Evolutionary conservation across 2,888 invertebrate species (phyloP).

Genomic region (Drosophila atripex): DNA sequence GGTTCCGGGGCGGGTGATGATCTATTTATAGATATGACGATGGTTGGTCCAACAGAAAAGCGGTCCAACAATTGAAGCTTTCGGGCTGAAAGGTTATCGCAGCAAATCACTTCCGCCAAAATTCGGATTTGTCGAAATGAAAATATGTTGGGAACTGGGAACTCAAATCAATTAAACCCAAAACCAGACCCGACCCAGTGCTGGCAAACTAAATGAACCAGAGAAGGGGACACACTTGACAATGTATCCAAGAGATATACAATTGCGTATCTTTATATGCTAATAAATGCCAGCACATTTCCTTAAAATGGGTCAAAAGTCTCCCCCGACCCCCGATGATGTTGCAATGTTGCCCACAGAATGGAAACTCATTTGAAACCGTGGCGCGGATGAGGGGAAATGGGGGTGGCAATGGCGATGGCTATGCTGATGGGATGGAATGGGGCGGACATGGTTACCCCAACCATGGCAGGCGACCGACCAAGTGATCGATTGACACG

Average conservation of each 20-base stretch:
- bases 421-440: neutral
- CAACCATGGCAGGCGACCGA: conserved; percentile 37
- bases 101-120: conserved; percentile 39
- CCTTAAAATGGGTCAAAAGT: conserved; percentile 84
- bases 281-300: conserved; percentile 78
- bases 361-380: conserved; percentile 31
- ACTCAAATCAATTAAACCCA: neutral
- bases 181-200: conserved; percentile 1
- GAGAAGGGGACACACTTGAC: conserved; percentile 65
- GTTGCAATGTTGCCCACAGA: conserved; percentile 55
- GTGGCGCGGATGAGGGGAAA: neutral
- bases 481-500: conserved; percentile 79
- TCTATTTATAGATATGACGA: conserved; percentile 74
- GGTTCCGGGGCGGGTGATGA: conserved; percentile 11
- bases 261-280: conserved; percentile 74
- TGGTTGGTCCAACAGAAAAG: conserved; percentile 33
- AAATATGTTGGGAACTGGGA: conserved; percentile 1
- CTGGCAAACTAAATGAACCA: conserved; percentile 40
- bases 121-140: conserved; percentile 10
- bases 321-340: conserved; percentile 75
- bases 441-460: conserved; percentile 52
- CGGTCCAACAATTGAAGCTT: conserved; percentile 33
- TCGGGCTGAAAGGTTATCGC: conserved; percentile 41
- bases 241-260: conserved; percentile 58
- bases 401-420: neutral